A percentile compares a stretch with the other conserved stretches of the same genome.
Evolutionary conservation across 2,113 vertebrate species (phyloP).

Genomic region (Falco punctatus): DNA sequence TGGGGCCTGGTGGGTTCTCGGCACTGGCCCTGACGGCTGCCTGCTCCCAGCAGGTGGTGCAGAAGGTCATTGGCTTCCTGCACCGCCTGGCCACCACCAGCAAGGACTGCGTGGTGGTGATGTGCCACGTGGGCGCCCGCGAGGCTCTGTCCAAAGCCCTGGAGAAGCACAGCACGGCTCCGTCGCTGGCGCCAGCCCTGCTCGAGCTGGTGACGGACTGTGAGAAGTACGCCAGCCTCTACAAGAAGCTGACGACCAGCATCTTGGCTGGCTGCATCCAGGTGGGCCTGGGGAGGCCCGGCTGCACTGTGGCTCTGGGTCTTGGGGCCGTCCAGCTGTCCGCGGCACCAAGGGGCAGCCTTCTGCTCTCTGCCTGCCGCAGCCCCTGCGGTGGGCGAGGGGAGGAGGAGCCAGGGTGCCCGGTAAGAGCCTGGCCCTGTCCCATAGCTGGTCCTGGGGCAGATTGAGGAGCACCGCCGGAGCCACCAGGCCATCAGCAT

Average conservation of each 20-base stretch:
- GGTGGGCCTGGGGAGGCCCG: slow-evolving; percentile 68
- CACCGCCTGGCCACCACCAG: slow-evolving; percentile 87
- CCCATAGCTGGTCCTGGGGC: slow-evolving; percentile 89
- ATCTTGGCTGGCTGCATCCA: slow-evolving; percentile 94
- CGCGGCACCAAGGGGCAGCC: background rate
- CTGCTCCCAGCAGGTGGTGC: slow-evolving; percentile 78
- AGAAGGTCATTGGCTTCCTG: slow-evolving; percentile 85
- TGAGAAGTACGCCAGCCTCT: slow-evolving; percentile 86
- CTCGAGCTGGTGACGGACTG: slow-evolving; percentile 83
- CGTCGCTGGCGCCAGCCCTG: slow-evolving; percentile 82
- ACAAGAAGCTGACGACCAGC: slow-evolving; percentile 88
- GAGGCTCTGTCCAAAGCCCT: slow-evolving; percentile 85
- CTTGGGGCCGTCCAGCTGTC: background rate
- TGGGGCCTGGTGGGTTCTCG: background rate
- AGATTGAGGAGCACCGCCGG: slow-evolving; percentile 93
- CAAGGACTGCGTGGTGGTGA: slow-evolving; percentile 90
- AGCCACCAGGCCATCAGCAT: slow-evolving; percentile 90
- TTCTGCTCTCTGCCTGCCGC: background rate
- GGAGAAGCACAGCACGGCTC: slow-evolving; percentile 84
- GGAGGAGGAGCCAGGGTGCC: rapidly evolving
- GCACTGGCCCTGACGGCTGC: rapidly evolving
- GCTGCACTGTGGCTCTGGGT: background rate
- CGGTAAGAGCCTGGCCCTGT: rapidly evolving
- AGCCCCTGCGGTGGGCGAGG: background rate
- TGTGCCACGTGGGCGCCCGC: slow-evolving; percentile 85